Conservation (phyloP, 1,140 invertebrate genomes). For the Drosophila pachea region DNA sequence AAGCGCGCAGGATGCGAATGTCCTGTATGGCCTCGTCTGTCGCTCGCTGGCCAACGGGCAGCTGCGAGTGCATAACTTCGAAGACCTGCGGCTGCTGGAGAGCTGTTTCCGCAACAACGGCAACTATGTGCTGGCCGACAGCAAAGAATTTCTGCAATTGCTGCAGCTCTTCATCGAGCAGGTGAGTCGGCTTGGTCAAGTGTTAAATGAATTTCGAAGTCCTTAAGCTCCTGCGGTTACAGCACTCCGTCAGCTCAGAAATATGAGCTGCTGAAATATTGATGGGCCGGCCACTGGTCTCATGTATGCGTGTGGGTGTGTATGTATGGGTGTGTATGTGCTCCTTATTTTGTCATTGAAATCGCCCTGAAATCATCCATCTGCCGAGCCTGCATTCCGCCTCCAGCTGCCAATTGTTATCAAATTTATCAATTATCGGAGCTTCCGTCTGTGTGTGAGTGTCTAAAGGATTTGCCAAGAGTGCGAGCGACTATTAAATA, state of each 20-base stretch:
- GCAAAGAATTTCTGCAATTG: slow-evolving; percentile 71
- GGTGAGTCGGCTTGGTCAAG: slow-evolving; percentile 43
- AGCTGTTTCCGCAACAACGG: slow-evolving; percentile 71
- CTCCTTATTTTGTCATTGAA: slow-evolving; percentile 27
- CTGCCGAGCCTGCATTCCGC: slow-evolving; percentile 1
- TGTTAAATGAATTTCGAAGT: not conserved
- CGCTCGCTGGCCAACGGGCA: slow-evolving; percentile 47
- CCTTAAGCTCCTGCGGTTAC: slow-evolving; percentile 1
- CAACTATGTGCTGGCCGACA: slow-evolving; percentile 73
- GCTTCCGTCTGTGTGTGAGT: too few relatives aligned
- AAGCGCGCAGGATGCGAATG: slow-evolving; percentile 61
- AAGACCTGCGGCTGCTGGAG: slow-evolving; percentile 61
- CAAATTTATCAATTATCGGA: slow-evolving; percentile 6
- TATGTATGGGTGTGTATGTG: too few relatives aligned
- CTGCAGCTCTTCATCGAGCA: slow-evolving; percentile 67
- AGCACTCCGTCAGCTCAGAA: slow-evolving; percentile 1
- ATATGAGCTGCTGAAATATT: not conserved
- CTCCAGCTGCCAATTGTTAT: slow-evolving; percentile 13
- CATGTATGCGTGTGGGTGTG: too few relatives aligned
- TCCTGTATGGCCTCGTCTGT: slow-evolving; percentile 55
- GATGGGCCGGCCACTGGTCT: too few relatives aligned
- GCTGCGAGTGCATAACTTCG: slow-evolving; percentile 45
- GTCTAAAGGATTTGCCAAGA: too few relatives aligned
- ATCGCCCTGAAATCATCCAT: slow-evolving; percentile 15
- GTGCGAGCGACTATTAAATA: too few relatives aligned